Conservation (phyloP, 2,888 invertebrate genomes). For the Agonopterix subpropinquella region DNA sequence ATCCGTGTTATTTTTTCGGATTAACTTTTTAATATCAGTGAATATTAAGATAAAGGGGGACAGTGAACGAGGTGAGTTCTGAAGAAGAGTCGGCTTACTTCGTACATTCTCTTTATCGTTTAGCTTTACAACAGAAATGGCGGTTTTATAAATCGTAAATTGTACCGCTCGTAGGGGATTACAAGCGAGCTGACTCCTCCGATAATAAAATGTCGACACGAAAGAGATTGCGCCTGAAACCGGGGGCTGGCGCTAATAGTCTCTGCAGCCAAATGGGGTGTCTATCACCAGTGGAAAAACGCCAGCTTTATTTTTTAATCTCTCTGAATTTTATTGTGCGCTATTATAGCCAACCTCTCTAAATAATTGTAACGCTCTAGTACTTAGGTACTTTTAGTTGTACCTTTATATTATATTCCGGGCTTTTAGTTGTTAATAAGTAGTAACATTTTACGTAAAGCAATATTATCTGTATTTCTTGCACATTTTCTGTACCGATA, state of each 20-base stretch:
- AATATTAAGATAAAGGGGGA: conserved; percentile 43
- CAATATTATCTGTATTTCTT: too few species aligned
- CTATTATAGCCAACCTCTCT: neutral
- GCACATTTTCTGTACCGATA: too few species aligned
- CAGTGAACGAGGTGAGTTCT: conserved; percentile 30
- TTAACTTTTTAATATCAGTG: conserved; percentile 50
- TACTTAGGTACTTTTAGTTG: neutral
- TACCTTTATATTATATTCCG: too few species aligned
- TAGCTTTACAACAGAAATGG: conserved; percentile 50
- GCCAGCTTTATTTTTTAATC: conserved; percentile 32
- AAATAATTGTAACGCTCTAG: too few species aligned
- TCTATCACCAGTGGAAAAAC: conserved; percentile 41
- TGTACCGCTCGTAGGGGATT: conserved; percentile 60
- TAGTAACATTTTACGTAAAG: neutral
- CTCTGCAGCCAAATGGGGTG: conserved; percentile 41
- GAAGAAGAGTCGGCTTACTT: conserved; percentile 27
- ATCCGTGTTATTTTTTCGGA: conserved; percentile 33
- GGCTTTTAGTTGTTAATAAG: too few species aligned
- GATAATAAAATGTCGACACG: conserved; percentile 72
- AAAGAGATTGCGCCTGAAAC: conserved; percentile 51
- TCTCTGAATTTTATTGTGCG: neutral
- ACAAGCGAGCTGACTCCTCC: conserved; percentile 57
- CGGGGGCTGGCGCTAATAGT: conserved; percentile 42
- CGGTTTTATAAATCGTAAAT: conserved; percentile 61
- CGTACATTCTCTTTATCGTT: conserved; percentile 44